Evolutionary conservation across 2,888 invertebrate species (phyloP).

Genomic region (Fissipunctia ypsillon): DNA sequence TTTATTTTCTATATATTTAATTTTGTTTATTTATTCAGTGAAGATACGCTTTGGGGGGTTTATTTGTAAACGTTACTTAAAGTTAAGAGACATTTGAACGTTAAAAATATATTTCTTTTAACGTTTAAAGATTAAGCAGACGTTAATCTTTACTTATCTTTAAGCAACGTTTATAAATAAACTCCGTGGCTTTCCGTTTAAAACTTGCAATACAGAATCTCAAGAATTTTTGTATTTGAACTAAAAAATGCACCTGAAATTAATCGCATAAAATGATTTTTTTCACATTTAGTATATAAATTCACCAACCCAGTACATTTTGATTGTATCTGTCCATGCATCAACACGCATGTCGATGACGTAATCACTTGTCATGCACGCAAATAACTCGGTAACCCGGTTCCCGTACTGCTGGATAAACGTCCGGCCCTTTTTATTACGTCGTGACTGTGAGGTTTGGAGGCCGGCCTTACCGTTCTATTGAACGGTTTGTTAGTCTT

Average conservation of each 20-base stretch:
- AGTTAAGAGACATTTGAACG: not conserved
- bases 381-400: conserved; percentile 75
- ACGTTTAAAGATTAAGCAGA: not conserved
- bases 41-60: not conserved
- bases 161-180: not conserved
- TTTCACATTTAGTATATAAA: not conserved
- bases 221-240: too few species aligned
- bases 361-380: conserved; percentile 72
- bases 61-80: not conserved
- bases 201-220: too few species aligned
- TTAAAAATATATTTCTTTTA: too few species aligned
- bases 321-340: conserved; percentile 28
- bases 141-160: not conserved
- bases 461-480: conserved; percentile 55
- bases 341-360: conserved; percentile 64
- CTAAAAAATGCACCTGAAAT: not conserved
- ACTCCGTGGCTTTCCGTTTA: not conserved
- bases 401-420: conserved; percentile 64
- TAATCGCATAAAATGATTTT: not conserved
- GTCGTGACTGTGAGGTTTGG: conserved; percentile 49
- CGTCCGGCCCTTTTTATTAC: conserved; percentile 65
- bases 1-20: conserved; percentile 26
- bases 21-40: conserved; percentile 6
- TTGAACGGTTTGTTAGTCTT: conserved; percentile 42
- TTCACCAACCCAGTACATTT: conserved; percentile 2